These are phyloP conservation scores for Actinopyga echinites DNA, from an alignment of 53 echinoderm and acorn worm species.

Conservation along the genomic window DNA sequence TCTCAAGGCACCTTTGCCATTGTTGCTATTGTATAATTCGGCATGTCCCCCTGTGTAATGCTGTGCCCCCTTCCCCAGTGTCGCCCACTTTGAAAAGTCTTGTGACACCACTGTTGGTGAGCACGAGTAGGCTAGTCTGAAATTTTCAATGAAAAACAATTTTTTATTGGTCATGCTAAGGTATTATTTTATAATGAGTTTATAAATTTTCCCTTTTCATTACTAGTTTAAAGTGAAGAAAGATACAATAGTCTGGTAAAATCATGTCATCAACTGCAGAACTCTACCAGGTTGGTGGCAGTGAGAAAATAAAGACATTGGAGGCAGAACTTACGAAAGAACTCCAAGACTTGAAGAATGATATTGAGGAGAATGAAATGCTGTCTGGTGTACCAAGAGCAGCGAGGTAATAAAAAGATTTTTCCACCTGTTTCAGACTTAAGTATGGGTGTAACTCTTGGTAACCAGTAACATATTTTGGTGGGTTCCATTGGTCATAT, in stretches of 20 bases:
- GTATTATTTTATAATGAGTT: no score
- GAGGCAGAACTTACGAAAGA: constrained; percentile 86
- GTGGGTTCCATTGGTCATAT: no score
- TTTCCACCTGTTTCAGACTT: not conserved
- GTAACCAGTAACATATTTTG: no score
- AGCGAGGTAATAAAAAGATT: constrained; percentile 62
- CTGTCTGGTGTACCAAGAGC: constrained; percentile 71
- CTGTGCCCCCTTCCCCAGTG: not conserved
- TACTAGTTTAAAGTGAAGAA: no score
- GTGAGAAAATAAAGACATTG: constrained; percentile 85
- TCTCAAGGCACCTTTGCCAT: no score
- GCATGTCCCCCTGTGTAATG: not conserved
- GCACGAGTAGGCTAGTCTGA: not conserved
- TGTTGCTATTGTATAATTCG: not conserved
- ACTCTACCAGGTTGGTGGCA: constrained; percentile 88
- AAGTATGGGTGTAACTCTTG: not conserved
- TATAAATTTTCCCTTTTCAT: no score
- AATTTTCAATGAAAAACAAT: not conserved
- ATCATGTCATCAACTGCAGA: constrained; percentile 85
- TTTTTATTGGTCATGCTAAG: no score
- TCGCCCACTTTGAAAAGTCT: not conserved
- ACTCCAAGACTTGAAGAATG: constrained; percentile 87
- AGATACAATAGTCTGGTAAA: not conserved
- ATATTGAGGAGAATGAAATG: constrained; percentile 98
- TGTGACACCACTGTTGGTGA: not conserved